Conservation (phyloP, 1,140 invertebrate genomes). For the Gonioctena quinquepunctata region DNA sequence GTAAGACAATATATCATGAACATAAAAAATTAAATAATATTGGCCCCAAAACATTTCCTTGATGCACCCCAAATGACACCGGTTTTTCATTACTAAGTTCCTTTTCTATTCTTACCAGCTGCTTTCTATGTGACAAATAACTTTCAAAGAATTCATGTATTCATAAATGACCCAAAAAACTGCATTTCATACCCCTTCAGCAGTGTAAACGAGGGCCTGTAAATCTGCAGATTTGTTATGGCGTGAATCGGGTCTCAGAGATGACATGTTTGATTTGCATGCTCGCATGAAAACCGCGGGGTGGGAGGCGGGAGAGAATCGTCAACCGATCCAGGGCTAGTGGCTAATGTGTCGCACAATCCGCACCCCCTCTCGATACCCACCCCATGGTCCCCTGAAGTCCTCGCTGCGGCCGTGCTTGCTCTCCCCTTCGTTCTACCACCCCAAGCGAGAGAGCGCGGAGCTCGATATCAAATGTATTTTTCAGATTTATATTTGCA, state of each 20-base stretch:
- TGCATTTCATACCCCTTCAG: neutral
- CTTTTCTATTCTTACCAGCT: too few species aligned
- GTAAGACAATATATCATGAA: too few species aligned
- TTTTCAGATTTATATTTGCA: constrained; percentile 48
- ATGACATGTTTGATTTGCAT: constrained; percentile 41
- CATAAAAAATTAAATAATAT: too few species aligned
- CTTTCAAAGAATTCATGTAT: too few species aligned
- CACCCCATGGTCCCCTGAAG: neutral
- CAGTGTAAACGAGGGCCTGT: neutral
- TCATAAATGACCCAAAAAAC: neutral
- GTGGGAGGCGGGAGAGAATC: too few species aligned
- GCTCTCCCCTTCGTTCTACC: constrained; percentile 3
- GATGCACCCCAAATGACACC: too few species aligned
- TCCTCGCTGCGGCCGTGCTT: constrained; percentile 2
- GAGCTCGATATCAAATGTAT: constrained; percentile 34
- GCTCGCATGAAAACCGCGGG: constrained; percentile 26
- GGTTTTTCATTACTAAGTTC: too few species aligned
- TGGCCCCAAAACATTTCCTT: too few species aligned
- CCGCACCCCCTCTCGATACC: constrained; percentile 29
- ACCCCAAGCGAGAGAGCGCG: neutral
- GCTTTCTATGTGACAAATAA: too few species aligned
- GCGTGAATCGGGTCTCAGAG: constrained; percentile 27
- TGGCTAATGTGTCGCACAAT: constrained; percentile 41
- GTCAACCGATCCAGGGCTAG: constrained; percentile 7
- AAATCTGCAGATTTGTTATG: constrained; percentile 8